These are phyloP conservation scores for Psammodynastes pulverulentus DNA, from an alignment of 2,113 vertebrate genomes.

Conservation along the genomic window DNA sequence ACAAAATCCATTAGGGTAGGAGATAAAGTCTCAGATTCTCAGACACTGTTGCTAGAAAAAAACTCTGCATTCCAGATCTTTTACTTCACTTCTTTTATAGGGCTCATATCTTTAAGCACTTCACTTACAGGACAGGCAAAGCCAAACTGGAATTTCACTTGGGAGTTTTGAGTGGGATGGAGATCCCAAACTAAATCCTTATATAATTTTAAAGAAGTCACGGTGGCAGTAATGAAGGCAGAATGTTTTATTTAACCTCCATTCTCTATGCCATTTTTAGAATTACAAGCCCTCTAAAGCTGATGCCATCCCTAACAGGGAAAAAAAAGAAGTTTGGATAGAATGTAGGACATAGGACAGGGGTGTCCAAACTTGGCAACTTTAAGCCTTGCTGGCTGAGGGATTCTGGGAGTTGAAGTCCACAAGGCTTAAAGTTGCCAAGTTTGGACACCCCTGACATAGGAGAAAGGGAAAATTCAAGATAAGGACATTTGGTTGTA, in stretches of 20 bases:
- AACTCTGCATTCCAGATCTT: background rate
- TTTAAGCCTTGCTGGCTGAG: too few species aligned
- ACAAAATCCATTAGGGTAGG: background rate
- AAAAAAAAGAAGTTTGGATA: background rate
- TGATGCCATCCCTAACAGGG: background rate
- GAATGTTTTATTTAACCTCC: background rate
- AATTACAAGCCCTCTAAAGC: background rate
- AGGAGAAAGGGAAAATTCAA: background rate
- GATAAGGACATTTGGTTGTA: background rate
- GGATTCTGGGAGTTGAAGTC: too few species aligned
- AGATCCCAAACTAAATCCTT: background rate
- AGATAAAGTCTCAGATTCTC: background rate
- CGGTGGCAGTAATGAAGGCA: background rate
- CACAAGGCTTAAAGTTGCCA: too few species aligned
- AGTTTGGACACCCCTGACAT: too few species aligned
- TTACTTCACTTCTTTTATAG: background rate
- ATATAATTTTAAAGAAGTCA: background rate
- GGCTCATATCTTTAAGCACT: background rate
- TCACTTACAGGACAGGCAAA: background rate
- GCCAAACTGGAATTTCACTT: background rate
- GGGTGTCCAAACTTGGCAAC: too few species aligned
- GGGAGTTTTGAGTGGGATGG: background rate
- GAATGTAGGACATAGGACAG: background rate
- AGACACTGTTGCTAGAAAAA: background rate
- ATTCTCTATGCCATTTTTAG: background rate